These are phyloP conservation scores for Leucozona laternaria DNA, from an alignment of 2,888 invertebrate species.

Conservation along the genomic window DNA sequence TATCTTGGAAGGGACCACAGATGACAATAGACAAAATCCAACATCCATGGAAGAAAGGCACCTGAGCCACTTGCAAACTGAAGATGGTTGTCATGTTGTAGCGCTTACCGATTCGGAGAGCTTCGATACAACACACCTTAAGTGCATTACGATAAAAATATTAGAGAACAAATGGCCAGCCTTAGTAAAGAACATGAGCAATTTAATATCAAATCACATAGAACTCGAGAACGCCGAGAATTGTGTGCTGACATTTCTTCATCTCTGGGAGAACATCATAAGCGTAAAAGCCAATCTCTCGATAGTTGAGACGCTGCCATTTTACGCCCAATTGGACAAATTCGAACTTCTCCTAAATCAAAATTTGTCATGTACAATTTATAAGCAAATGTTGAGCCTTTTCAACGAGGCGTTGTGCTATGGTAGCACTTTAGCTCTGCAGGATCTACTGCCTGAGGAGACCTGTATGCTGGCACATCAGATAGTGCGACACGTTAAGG, in stretches of 20 bases:
- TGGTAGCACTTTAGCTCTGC: constrained; percentile 94
- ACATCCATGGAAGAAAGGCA: constrained; percentile 49
- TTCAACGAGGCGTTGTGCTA: constrained; percentile 96
- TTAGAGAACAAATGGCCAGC: constrained; percentile 93
- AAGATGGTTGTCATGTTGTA: constrained; percentile 81
- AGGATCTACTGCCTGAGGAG: constrained; percentile 94
- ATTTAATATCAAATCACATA: constrained; percentile 80
- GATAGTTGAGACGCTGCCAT: constrained; percentile 94
- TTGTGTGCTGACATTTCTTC: constrained; percentile 91
- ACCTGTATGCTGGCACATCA: constrained; percentile 94
- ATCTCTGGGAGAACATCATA: constrained; percentile 95
- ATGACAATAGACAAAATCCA: constrained; percentile 41
- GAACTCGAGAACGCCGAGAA: constrained; percentile 85
- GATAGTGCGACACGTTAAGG: constrained; percentile 93
- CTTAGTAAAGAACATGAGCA: constrained; percentile 88
- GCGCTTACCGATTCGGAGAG: constrained; percentile 91
- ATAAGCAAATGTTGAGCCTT: constrained; percentile 92
- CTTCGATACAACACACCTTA: constrained; percentile 93
- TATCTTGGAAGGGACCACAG: constrained; percentile 57
- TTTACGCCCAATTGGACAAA: constrained; percentile 92
- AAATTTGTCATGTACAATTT: constrained; percentile 91
- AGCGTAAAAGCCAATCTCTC: constrained; percentile 95
- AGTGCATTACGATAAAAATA: constrained; percentile 93
- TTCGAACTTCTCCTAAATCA: constrained; percentile 90
- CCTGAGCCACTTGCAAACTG: constrained; percentile 59